Evolutionary conservation across 2,797 vertebrate genomes (phyloP), one percentile per base, ranked within the genome.

Genomic region (Toxotes lorentzi): DNA sequence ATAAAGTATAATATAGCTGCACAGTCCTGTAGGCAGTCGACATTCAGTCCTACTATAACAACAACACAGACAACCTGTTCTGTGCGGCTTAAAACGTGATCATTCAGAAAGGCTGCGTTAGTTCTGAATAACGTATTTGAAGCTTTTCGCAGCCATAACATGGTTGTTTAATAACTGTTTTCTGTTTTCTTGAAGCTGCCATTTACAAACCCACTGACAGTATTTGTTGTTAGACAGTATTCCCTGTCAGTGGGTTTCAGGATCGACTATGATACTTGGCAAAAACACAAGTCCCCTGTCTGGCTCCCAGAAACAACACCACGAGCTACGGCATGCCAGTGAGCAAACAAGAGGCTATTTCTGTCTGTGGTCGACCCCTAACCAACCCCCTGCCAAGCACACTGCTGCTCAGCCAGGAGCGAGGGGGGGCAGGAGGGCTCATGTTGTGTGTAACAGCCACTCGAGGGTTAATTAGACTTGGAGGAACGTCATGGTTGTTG

Each of bases 401-500:
- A 40, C 63, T 65, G 75, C 74, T 65, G 51, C 82, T 67, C 57
- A 65, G 70, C 60, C 62, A 67, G 62, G 48, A 66, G 68, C 75
- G 54, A 65, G 59, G 51, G 70, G 2, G 13, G 12, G 6, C 16
- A 17, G 43, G 21, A 51, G 83, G 73, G 64, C 43, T 78, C 45
- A 0, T 34, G 48, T 68, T 71, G 60, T 88, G 79, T 88, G 70
- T 59, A 68, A 78, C 23, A 51, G 79, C 74, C 89, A 79, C 90
- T 80, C 2, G 48, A 89, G 92, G 92, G 84, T 92, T 88, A 86
- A 88, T 86, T 85, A 77, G 80, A 87, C 88, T 89, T 92, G 92
- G 93, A 92, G 94, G 92, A 95, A 95, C 88, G 92, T 88, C 77
- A 78, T 59, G 85, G 78, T 79, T 90, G 90, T 87, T 94, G 83